Evolutionary conservation across 37 sponge, comb jelly and placozoan genomes (phyloP), one percentile per base, ranked within the genome.

Genomic region (Petrosia ficiformis): DNA sequence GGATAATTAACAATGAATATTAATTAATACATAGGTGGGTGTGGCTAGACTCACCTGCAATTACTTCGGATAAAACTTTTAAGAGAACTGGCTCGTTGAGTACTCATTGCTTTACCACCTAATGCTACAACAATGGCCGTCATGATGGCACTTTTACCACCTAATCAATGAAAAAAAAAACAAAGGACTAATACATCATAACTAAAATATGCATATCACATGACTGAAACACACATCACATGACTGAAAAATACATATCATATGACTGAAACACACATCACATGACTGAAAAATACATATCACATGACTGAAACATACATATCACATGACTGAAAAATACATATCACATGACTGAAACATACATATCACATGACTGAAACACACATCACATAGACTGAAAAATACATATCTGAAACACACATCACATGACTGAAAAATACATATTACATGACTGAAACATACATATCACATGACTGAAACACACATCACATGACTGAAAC

Each of bases 61-160:
- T 92, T 94, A 3, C 89, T 80, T 43, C 82, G 69, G 34, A 99
- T 91, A 73, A 99, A 95, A 56, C 82, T 70, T 70, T 93, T 93
- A 39, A 96, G 77, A 35, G 94, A 90, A 38, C 82, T 66, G 22
- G 77, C 96, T 26, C 99, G 60, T 65, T 91, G 89, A 1, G 99
- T 99, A 39, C 77, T 76, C 28, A 76, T 40, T 29, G 96, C 92
- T 67, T 89, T 86, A 1, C 99, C 96, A 21, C 99, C 96, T 34
- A 99, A 86, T 4, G 89, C 94, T 35, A 96, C 90, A 34, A 96
- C 82, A 31, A 96, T 83, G 39, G 85, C 99, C 22, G 89, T 91
- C 99, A 99, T 87, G 33, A 99, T 95, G 43, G 99, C 99, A 83
- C 92, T 90, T 68, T 99, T 99, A 19, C 99, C 99, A 87, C 98